Evolutionary conservation across 2,888 invertebrate species (phyloP), one percentile per base, ranked within the genome.

Genomic region (Entomobrya multifasciata): DNA sequence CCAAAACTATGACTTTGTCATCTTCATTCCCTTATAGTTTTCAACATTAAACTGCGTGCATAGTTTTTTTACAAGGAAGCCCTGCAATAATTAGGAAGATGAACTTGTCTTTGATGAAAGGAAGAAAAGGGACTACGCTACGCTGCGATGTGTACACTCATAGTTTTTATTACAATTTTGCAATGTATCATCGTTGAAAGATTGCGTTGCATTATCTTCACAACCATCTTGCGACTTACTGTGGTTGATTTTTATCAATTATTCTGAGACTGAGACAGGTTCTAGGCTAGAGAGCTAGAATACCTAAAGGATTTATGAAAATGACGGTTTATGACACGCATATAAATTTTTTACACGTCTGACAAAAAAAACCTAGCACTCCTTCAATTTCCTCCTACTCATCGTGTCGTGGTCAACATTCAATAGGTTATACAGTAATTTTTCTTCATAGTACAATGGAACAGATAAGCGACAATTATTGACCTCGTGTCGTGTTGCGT

Each of bases 261-360:
- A 25, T 41, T 44, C n/a, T n/a, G n/a, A n/a, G n/a, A n/a, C n/a
- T 62, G 13, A 67, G 67, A 67, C 67, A 67, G 67, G 67, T 67
- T 67, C 41, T 17, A 67, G 36, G 36, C 36, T 36, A 36, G 36
- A 4, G 0, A 67, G 36, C 0, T 17, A 1, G 30, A 20, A 13
- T n/a, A 5, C n/a, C n/a, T n/a, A n/a, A 41, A 67, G 41, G 17
- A 36, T 36, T 36, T 8, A 8, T 36, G 36, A 36, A 44, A 67
- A n/a, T 67, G 67, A 20, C 15, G 20, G 30, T 30, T 22, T 22
- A 27, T 25, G 10, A 15, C 44, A 44, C 44, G 44, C 44, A 67
- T 36, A 44, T 67, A 20, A 44, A 22, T 67, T 44, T 67, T 67
- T 44, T 30, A 41, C 11, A 17, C 36, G 36, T 36, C 17, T 27